Conservation (phyloP, 1,140 invertebrate genomes). For the Anastatus disparis region DNA sequence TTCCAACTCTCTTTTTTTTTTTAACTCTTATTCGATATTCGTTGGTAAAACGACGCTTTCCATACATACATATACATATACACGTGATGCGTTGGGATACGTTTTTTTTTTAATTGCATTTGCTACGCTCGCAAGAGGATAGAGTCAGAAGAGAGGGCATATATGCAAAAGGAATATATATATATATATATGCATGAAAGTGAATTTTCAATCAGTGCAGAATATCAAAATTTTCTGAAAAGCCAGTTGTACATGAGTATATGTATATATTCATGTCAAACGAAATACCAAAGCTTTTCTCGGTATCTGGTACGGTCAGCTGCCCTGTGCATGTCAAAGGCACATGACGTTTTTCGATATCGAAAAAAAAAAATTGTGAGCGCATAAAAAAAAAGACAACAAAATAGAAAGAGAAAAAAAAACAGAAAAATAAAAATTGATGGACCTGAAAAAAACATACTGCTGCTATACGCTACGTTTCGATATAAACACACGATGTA, state of each 20-base stretch:
- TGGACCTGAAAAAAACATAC: background rate
- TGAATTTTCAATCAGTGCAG: slow-evolving; percentile 43
- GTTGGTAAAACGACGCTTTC: too few relatives aligned
- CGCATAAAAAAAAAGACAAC: too few relatives aligned
- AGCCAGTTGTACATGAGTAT: too few relatives aligned
- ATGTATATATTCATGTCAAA: too few relatives aligned
- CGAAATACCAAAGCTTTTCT: slow-evolving; percentile 44
- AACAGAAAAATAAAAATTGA: slow-evolving; percentile 9
- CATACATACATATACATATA: background rate
- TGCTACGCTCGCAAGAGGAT: slow-evolving; percentile 15
- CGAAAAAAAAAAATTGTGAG: too few relatives aligned
- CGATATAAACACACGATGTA: background rate
- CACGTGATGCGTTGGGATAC: slow-evolving; percentile 12
- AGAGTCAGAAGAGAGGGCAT: background rate
- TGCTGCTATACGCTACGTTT: background rate
- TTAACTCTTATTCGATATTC: slow-evolving; percentile 10
- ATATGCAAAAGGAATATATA: background rate
- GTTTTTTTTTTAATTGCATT: slow-evolving; percentile 27
- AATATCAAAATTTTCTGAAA: slow-evolving; percentile 46
- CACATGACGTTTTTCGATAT: slow-evolving; percentile 54
- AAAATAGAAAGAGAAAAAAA: too few relatives aligned
- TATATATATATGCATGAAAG: background rate
- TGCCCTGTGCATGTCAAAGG: slow-evolving; percentile 49
- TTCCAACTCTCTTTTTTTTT: slow-evolving; percentile 3
- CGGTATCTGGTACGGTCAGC: slow-evolving; percentile 46